Conservation (phyloP, 2,888 invertebrate genomes). For the Diadromus collaris region DNA sequence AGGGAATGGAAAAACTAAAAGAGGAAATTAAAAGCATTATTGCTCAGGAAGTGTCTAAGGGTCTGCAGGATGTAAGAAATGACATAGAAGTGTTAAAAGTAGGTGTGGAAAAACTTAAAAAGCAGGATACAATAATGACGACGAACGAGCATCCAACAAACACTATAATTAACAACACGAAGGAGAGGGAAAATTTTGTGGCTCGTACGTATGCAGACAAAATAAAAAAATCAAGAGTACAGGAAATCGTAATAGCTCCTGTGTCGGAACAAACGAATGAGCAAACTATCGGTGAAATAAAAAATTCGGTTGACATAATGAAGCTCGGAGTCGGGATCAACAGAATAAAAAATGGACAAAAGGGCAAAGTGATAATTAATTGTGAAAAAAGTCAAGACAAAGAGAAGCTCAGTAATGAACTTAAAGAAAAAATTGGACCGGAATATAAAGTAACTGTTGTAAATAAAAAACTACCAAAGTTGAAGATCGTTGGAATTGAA, state of each 20-base stretch:
- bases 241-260: slow-evolving; percentile 5
- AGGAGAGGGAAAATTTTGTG: not conserved
- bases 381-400: slow-evolving; percentile 29
- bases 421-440: slow-evolving; percentile 24
- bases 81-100: not conserved
- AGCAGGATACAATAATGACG: not conserved
- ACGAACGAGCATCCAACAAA: not conserved
- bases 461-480: slow-evolving; percentile 37
- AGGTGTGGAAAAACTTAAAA: not conserved
- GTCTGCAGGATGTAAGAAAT: not conserved
- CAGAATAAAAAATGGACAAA: slow-evolving; percentile 10
- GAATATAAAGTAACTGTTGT: slow-evolving; percentile 10
- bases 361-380: slow-evolving; percentile 28
- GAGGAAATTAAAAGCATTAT: not conserved
- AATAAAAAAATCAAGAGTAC: not conserved
- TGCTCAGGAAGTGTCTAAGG: not conserved
- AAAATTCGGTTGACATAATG: slow-evolving; percentile 15
- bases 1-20: slow-evolving; percentile 1
- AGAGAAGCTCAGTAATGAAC: slow-evolving; percentile 6
- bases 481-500: slow-evolving; percentile 41
- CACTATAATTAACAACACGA: not conserved
- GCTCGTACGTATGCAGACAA: not conserved
- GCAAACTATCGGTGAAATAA: not conserved
- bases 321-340: slow-evolving; percentile 25
- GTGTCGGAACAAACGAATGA: slow-evolving; percentile 10